These are phyloP conservation scores for Elysia chlorotica DNA, from an alignment of 1,140 invertebrate species.

Conservation along the genomic window DNA sequence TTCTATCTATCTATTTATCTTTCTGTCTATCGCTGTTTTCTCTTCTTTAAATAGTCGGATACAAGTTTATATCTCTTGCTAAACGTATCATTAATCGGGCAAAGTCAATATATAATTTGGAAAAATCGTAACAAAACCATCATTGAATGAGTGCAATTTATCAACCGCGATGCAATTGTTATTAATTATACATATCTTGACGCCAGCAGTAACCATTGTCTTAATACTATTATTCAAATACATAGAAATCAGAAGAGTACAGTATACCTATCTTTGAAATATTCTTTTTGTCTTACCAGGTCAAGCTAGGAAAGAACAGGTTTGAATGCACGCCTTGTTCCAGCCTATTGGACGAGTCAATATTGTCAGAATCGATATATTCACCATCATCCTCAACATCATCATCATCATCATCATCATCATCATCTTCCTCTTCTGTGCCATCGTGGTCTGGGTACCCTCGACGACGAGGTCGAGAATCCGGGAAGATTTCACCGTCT, in stretches of 20 bases:
- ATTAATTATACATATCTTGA: too few species aligned
- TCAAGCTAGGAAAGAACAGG: constrained; percentile 36
- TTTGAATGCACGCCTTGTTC: constrained; percentile 39
- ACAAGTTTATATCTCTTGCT: too few species aligned
- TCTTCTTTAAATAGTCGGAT: neutral
- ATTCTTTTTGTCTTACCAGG: constrained; percentile 26
- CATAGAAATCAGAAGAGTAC: neutral
- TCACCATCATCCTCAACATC: too few species aligned
- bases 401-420: too few species aligned
- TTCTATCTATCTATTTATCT: neutral
- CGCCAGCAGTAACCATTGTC: neutral
- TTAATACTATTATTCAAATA: neutral
- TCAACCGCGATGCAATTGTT: too few species aligned
- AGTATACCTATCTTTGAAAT: neutral
- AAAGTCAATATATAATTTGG: too few species aligned
- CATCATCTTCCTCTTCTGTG: neutral
- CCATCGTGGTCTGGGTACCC: neutral
- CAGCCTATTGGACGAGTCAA: neutral
- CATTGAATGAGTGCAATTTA: too few species aligned
- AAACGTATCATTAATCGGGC: too few species aligned
- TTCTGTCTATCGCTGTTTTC: neutral
- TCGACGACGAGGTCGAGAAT: too few species aligned
- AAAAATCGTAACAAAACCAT: too few species aligned
- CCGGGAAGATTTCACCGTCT: too few species aligned
- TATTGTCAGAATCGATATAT: too few species aligned